A percentile compares a stretch with the other conserved stretches of the same genome.
Conservation (phyloP, 1,140 invertebrate genomes). For the Dendrolimus kikuchii region DNA sequence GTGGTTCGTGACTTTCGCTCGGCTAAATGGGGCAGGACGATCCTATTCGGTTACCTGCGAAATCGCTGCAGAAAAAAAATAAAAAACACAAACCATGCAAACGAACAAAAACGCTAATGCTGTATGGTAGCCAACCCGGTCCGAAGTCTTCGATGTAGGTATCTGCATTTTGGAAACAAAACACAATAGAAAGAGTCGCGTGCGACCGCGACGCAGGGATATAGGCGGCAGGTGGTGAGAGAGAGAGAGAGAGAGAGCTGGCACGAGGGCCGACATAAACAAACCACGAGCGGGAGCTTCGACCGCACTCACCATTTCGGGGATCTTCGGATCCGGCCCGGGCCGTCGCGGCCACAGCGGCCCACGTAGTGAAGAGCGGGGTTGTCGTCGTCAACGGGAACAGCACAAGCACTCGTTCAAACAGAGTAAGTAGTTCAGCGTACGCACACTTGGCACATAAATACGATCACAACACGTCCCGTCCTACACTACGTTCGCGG, state of each 20-base stretch:
- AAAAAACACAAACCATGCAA: constrained; percentile 43
- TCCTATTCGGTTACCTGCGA: constrained; percentile 53
- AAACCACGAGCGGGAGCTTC: constrained; percentile 64
- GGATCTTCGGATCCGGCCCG: constrained; percentile 45
- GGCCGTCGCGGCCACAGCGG: constrained; percentile 38
- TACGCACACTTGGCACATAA: constrained; percentile 40
- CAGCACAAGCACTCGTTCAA: constrained; percentile 53
- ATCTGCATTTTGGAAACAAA: constrained; percentile 70
- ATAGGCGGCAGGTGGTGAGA: constrained; percentile 61
- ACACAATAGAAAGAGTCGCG: constrained; percentile 66
- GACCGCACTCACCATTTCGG: constrained; percentile 71
- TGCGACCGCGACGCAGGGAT: constrained; percentile 58
- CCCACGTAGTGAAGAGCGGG: constrained; percentile 62
- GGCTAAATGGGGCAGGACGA: constrained; percentile 20
- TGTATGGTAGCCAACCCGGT: constrained; percentile 42
- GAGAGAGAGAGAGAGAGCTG: constrained; percentile 55
- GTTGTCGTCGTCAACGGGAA: constrained; percentile 38
- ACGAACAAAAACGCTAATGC: constrained; percentile 58
- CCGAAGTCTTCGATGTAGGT: constrained; percentile 56
- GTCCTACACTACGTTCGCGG: constrained; percentile 66
- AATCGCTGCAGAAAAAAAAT: constrained; percentile 60
- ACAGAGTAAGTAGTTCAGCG: constrained; percentile 35
- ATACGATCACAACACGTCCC: constrained; percentile 59
- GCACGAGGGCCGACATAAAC: constrained; percentile 66
- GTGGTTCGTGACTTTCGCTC: neutral